Base-by-base conservation (phyloP, 2,888 invertebrate genomes). In the Archips crataeganus region DNA sequence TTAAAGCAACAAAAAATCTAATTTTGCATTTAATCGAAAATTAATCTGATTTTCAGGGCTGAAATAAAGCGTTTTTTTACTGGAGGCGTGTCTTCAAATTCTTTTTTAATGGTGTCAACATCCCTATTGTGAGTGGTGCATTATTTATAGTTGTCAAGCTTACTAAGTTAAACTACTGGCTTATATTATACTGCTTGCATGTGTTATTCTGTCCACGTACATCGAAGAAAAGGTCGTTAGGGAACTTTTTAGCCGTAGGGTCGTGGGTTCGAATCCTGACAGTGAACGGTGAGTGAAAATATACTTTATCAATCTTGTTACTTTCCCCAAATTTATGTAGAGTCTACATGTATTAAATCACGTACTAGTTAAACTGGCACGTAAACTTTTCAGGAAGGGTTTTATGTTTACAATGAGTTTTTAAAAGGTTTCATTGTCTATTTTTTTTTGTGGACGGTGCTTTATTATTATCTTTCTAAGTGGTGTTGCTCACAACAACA, bases 191-290 rank as follows among this genome's bases (percentile, higher is more conserved):
- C 15, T 70, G 15, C 13, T 9, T 23, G 15, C 65, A 54, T 74
- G 36, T 45, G 74, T 74, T 74, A 74, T 74, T 74, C 74, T 36
- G 47, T 60, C n/a, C 74, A 74, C 74, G 74, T 74, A 59, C 54
- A 34, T n/a, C 74, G 74, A 74, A 74, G 69, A 74, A 74, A 74
- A 74, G 74, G 74, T 74, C 74, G 74, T 74, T 74, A 74, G 70
- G 74, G 65, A 70, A 74, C 74, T 74, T 74, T 74, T 74, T 70
- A 74, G 74, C 74, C 45, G 49, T 70, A 51, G 74, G 74, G 74
- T 70, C 70, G 65, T 32, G 69, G 74, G 74, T 74, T 74, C 70
- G 69, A 74, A 70, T 70, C 70, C 61, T 74, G 74, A 74, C 74
- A 65, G 74, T 65, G 73, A 64, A 64, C 69, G 63, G 60, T 65